Evolutionary conservation across 2,797 vertebrate genomes (phyloP).

Genomic region (Gallinago solitaria): DNA sequence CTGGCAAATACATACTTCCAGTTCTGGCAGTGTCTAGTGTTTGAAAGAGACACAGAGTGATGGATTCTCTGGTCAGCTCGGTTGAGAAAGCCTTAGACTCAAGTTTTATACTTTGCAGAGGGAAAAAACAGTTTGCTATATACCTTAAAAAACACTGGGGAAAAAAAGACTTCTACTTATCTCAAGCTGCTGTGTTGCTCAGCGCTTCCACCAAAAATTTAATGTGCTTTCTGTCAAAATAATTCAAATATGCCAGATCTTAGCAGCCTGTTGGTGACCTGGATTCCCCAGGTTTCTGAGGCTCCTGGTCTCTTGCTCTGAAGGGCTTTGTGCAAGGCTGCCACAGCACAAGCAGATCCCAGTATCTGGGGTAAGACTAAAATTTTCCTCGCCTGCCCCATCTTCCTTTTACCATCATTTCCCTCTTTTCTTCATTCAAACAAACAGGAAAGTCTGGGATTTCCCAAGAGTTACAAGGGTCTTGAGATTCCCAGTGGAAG

Average conservation of each 20-base stretch:
- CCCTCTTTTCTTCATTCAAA: background rate
- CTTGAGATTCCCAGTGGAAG: background rate
- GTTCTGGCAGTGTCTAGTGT: conserved; percentile 12
- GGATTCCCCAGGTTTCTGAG: background rate
- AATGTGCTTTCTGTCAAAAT: background rate
- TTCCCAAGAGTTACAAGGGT: background rate
- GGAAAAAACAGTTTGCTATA: background rate
- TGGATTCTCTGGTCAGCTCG: conserved; percentile 39
- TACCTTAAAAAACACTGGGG: background rate
- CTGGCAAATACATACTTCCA: conserved; percentile 43
- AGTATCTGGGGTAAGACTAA: background rate
- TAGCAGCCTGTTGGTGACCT: background rate
- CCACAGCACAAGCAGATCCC: background rate
- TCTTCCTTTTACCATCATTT: background rate
- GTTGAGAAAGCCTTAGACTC: background rate
- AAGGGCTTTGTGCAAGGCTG: background rate
- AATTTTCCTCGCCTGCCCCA: background rate
- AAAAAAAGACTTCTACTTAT: background rate
- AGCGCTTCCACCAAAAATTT: background rate
- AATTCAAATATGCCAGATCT: background rate
- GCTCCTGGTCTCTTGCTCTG: background rate
- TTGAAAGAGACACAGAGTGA: conserved; percentile 32
- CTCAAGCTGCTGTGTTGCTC: background rate
- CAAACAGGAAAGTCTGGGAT: background rate
- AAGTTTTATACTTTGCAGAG: background rate